Conservation (phyloP, 1,140 invertebrate genomes). For the Pseudomyrmex dendroicus region DNA sequence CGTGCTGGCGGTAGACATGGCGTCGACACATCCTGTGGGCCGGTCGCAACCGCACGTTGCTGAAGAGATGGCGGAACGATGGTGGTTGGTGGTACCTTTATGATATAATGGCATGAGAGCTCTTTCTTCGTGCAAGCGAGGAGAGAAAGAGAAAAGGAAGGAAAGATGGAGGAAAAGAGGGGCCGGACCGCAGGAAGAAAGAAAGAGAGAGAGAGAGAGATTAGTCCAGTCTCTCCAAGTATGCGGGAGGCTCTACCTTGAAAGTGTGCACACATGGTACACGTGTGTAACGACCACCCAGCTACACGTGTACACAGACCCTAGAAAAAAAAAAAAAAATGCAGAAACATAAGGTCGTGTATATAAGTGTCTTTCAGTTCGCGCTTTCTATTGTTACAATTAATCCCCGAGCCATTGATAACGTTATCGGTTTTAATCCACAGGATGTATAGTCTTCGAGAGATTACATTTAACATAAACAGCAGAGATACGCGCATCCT, state of each 20-base stretch:
- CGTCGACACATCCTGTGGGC: constrained; percentile 65
- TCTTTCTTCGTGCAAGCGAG: constrained; percentile 31
- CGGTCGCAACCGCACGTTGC: constrained; percentile 51
- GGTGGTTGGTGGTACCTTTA: constrained; percentile 71
- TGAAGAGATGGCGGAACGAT: constrained; percentile 72
- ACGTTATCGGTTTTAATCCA: constrained; percentile 2
- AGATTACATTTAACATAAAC: too few species aligned
- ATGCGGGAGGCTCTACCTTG: constrained; percentile 62
- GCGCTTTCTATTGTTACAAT: constrained; percentile 3
- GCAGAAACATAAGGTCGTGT: constrained; percentile 10
- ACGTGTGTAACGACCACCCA: constrained; percentile 72
- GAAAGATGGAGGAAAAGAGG: constrained; percentile 21
- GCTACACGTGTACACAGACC: constrained; percentile 46
- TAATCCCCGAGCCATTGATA: neutral
- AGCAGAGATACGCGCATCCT: too few species aligned
- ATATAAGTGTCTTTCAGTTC: neutral
- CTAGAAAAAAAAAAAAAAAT: constrained; percentile 54
- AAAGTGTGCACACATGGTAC: constrained; percentile 15
- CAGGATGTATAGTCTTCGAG: neutral
- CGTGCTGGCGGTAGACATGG: constrained; percentile 70
- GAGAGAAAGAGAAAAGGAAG: constrained; percentile 12
- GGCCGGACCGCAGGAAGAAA: neutral
- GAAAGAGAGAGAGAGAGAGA: neutral
- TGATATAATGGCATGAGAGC: constrained; percentile 75
- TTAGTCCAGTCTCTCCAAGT: constrained; percentile 35